Conservation (phyloP, 2,888 invertebrate species). For the Platycheirus rosarum region DNA sequence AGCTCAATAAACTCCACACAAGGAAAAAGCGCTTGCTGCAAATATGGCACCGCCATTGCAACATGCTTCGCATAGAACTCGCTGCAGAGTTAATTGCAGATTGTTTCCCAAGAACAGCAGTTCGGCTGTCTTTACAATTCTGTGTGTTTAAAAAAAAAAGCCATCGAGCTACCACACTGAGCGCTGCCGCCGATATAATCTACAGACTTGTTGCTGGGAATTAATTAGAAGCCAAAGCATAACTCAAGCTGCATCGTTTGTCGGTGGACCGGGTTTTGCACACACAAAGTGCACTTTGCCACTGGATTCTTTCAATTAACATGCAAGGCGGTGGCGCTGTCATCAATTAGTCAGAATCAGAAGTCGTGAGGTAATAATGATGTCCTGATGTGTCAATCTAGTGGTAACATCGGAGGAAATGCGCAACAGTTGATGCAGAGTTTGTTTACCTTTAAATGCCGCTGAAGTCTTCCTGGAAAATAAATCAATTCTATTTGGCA, state of each 20-base stretch:
- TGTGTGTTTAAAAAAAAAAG: slow-evolving; percentile 24
- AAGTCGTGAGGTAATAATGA: slow-evolving; percentile 61
- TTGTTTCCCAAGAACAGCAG: slow-evolving; percentile 41
- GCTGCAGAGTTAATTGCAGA: slow-evolving; percentile 51
- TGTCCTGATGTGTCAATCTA: slow-evolving; percentile 52
- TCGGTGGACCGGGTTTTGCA: slow-evolving; percentile 22
- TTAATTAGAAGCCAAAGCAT: slow-evolving; percentile 55
- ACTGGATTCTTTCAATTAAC: slow-evolving; percentile 45
- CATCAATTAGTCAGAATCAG: slow-evolving; percentile 72
- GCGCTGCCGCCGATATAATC: slow-evolving; percentile 34
- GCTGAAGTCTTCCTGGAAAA: slow-evolving; percentile 66
- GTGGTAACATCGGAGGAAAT: slow-evolving; percentile 1
- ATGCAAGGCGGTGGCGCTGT: slow-evolving; percentile 63
- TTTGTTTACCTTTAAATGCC: too few relatives aligned
- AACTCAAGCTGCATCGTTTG: slow-evolving; percentile 28
- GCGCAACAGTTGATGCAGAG: too few relatives aligned
- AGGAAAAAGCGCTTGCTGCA: slow-evolving; percentile 8
- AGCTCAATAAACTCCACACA: too few relatives aligned
- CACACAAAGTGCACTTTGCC: not conserved
- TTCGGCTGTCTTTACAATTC: slow-evolving; percentile 25
- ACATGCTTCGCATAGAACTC: slow-evolving; percentile 33
- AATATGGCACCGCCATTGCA: slow-evolving; percentile 60
- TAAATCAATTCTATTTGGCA: slow-evolving; percentile 69
- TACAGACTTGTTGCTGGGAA: slow-evolving; percentile 54
- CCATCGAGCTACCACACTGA: slow-evolving; percentile 22